Base-by-base conservation (phyloP, 2,888 invertebrate genomes). In the Stenoptilia bipunctidactyla region DNA sequence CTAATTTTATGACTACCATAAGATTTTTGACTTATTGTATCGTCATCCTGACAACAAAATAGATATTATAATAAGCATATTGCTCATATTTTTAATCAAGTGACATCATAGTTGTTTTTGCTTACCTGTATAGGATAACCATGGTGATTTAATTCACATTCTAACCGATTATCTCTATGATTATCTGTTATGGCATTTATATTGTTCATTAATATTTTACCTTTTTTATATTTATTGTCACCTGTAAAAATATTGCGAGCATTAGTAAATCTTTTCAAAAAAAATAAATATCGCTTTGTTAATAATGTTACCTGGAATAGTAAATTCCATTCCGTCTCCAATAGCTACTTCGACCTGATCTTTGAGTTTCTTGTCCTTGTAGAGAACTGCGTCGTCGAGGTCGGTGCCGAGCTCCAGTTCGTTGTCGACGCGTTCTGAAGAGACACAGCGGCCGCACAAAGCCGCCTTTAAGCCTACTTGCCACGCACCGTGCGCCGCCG, bases 301-400 rank as follows among this genome's bases (percentile, higher is more conserved):
- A 41, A 36, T 46, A 40, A 40, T 38, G 41, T 3, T 87, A 89
- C 94, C 94, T 74, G 94, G 94, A 84, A 95, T 94, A 39, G 94
- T 94, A 64, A 95, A 94, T 75, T 95, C 95, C 92, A 95, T 94
- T 51, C 94, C 94, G 68, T 94, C 94, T 37, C 94, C 94, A 61
- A 95, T 94, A 46, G 94, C 94, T 49, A 95, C 94, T 85, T 96
- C 95, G 51, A 94, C 87, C 75, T 93, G 92, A 64, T 93, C 93
- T 85, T 93, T 92, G 59, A 92, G 90, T 75, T 94, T 95, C 75
- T 93, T 93, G 62, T 94, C 93, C 68, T 92, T 90, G 74, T 92
- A 92, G 58, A 93, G 88, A 53, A 94, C 90, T 40, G 93, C 92
- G 73, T 95, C 95, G 47, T 91, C 92, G 58, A 94, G 86, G 58